These are phyloP conservation scores for Ailuropoda melanoleuca DNA, from an alignment of 2,113 vertebrate species.

Conservation along the genomic window DNA sequence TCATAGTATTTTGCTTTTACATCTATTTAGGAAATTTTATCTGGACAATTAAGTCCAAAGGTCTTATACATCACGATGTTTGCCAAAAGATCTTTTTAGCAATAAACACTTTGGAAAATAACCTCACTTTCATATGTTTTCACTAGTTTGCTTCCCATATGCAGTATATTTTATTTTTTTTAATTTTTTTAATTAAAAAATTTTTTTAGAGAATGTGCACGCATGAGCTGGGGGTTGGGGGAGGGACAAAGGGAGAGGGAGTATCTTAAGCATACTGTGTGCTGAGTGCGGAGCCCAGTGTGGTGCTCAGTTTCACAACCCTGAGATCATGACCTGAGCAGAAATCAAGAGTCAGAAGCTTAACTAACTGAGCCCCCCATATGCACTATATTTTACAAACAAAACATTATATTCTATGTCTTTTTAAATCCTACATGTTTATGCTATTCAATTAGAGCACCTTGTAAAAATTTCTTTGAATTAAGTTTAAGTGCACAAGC, in stretches of 20 bases:
- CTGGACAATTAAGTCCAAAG: background rate
- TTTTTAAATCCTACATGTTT: background rate
- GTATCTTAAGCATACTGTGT: background rate
- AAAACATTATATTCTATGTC: background rate
- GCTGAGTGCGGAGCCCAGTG: background rate
- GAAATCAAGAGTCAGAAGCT: background rate
- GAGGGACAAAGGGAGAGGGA: no score
- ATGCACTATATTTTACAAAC: background rate
- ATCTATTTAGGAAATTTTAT: background rate
- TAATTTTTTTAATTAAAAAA: background rate
- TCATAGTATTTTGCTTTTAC: background rate
- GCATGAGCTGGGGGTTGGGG: rapidly evolving
- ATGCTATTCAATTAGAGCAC: background rate
- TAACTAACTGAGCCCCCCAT: background rate
- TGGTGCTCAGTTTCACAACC: background rate
- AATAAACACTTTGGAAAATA: background rate
- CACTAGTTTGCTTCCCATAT: background rate
- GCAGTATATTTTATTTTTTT: background rate
- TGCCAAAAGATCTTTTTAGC: background rate
- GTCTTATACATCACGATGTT: background rate
- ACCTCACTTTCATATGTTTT: background rate
- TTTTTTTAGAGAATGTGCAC: no score
- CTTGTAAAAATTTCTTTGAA: background rate
- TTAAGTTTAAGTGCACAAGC: background rate
- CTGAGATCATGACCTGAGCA: background rate